Conservation (phyloP, 2,113 vertebrate genomes). For the Irena cyanogastra region DNA sequence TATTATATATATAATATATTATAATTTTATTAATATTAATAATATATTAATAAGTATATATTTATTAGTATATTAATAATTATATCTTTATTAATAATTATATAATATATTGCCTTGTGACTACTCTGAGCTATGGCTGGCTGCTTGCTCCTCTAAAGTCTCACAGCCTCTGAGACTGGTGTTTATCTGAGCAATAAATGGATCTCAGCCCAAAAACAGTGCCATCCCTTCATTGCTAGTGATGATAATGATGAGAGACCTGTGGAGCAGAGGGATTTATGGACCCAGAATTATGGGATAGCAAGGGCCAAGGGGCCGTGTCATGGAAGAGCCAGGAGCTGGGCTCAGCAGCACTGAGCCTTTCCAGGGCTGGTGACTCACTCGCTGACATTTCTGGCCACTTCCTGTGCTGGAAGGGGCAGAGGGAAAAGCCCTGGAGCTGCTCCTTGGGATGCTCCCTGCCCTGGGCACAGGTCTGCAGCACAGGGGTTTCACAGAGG, state of each 20-base stretch:
- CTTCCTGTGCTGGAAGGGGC: conserved; percentile 16
- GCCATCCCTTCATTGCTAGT: not conserved
- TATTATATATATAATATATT: too few relatives aligned
- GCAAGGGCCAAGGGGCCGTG: not conserved
- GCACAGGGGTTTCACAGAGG: not conserved
- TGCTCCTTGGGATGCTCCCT: not conserved
- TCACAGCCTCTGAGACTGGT: not conserved
- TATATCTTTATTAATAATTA: too few relatives aligned
- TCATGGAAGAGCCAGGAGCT: not conserved
- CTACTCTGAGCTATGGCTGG: not conserved
- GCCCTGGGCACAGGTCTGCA: not conserved
- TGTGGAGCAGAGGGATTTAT: not conserved
- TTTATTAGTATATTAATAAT: too few relatives aligned
- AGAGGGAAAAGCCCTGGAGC: not conserved
- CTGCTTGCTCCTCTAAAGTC: not conserved
- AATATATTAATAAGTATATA: too few relatives aligned
- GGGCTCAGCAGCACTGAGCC: not conserved
- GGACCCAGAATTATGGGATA: not conserved
- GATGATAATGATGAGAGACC: not conserved
- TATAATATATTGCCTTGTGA: too few relatives aligned
- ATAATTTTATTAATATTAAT: too few relatives aligned
- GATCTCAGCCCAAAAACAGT: not conserved
- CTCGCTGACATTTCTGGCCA: not conserved
- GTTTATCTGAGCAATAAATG: not conserved
- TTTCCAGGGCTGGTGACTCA: conserved; percentile 59